phyloP scores from a whole-genome alignment of 2,888 invertebrate genomes.

The Ditula angustiorana region DNA sequence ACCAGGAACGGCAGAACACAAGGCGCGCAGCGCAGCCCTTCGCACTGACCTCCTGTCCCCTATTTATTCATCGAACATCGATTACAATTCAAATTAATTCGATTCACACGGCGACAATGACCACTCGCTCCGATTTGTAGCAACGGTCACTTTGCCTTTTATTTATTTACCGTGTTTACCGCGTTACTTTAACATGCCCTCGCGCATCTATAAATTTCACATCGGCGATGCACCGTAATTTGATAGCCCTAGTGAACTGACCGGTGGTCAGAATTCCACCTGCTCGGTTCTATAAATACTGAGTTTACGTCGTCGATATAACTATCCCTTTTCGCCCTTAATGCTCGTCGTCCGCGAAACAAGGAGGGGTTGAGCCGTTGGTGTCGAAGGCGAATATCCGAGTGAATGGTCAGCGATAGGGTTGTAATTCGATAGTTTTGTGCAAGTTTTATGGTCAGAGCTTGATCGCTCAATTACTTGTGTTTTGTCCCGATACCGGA shows the following conservation, averaged over 20 bases:
- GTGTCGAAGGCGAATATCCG: slow-evolving; percentile 52
- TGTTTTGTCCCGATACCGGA: slow-evolving; percentile 73
- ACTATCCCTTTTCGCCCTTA: slow-evolving; percentile 46
- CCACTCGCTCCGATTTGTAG: slow-evolving; percentile 56
- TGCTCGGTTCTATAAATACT: slow-evolving; percentile 55
- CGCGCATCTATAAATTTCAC: slow-evolving; percentile 71
- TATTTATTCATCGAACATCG: slow-evolving; percentile 58
- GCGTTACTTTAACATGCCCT: slow-evolving; percentile 70
- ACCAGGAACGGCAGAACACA: slow-evolving; percentile 26
- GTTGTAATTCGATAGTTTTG: slow-evolving; percentile 76
- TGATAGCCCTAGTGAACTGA: slow-evolving; percentile 68
- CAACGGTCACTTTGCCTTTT: slow-evolving; percentile 61
- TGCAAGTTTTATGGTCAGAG: slow-evolving; percentile 66
- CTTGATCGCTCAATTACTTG: slow-evolving; percentile 80
- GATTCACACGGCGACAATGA: slow-evolving; percentile 74
- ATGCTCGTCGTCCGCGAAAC: slow-evolving; percentile 41
- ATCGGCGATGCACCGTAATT: slow-evolving; percentile 66
- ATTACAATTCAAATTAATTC: slow-evolving; percentile 78
- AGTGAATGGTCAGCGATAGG: slow-evolving; percentile 62
- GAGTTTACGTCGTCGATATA: slow-evolving; percentile 48
- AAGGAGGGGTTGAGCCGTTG: slow-evolving; percentile 49
- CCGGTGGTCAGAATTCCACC: slow-evolving; percentile 79
- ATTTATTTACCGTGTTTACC: slow-evolving; percentile 53
- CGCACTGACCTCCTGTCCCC: slow-evolving; percentile 63
- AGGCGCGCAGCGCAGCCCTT: slow-evolving; percentile 54